A percentile compares a stretch with the other conserved stretches of the same genome.
phyloP scores from a whole-genome alignment of 2,888 invertebrate genomes.

The Lithophane ornitopus region DNA sequence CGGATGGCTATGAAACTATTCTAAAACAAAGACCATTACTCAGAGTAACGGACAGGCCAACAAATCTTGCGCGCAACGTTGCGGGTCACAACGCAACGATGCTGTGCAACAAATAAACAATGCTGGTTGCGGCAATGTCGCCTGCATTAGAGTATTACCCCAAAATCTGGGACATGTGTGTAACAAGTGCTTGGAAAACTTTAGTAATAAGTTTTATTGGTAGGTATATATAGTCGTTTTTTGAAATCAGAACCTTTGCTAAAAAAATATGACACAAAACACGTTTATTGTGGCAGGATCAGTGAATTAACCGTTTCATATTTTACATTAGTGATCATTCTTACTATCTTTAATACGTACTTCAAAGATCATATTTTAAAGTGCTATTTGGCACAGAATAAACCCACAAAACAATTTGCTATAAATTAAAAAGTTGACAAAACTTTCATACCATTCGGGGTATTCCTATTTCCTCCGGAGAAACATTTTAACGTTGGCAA shows the following conservation, averaged over 20 bases:
- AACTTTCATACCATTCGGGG: constrained; percentile 36
- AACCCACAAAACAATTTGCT: constrained; percentile 28
- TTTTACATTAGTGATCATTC: background rate
- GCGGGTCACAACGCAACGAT: constrained; percentile 53
- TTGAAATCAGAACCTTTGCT: background rate
- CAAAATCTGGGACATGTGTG: constrained; percentile 31
- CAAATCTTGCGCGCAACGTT: constrained; percentile 72
- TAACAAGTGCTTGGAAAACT: constrained; percentile 1
- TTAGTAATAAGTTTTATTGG: constrained; percentile 31
- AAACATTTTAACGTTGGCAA: constrained; percentile 57
- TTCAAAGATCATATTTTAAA: too few species aligned
- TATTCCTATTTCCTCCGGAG: constrained; percentile 54
- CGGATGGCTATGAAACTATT: constrained; percentile 48
- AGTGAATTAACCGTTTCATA: background rate
- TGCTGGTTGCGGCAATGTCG: constrained; percentile 54
- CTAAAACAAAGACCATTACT: constrained; percentile 75
- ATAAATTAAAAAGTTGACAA: constrained; percentile 49
- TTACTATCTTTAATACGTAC: too few species aligned
- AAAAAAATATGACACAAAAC: background rate
- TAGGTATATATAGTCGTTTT: background rate
- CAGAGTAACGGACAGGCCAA: constrained; percentile 69
- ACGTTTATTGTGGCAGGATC: background rate
- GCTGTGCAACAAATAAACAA: constrained; percentile 65
- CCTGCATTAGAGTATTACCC: constrained; percentile 47
- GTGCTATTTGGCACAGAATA: constrained; percentile 24